Percentiles rank a stretch among this genome's conserved stretches.
phyloP scores from a whole-genome alignment of 1,140 invertebrate genomes.

The Drosophila yakuba region DNA sequence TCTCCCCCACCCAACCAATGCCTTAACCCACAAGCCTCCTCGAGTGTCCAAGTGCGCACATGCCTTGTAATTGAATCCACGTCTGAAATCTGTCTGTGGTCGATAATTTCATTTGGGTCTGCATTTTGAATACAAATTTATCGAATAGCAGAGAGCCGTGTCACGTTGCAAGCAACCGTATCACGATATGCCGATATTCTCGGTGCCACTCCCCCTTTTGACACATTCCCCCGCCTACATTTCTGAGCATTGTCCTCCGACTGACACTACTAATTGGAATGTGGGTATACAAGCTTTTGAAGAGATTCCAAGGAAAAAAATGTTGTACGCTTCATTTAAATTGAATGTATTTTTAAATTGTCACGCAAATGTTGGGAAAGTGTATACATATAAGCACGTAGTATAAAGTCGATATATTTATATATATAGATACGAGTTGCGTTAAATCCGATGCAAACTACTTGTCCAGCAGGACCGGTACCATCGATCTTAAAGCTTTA shows the following conservation, averaged over 20 bases:
- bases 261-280: slow-evolving; percentile 37
- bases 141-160: slow-evolving; percentile 21
- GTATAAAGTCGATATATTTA: background rate
- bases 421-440: background rate
- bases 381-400: background rate
- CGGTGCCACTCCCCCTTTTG: background rate
- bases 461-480: slow-evolving; percentile 3
- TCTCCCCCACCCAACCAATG: background rate
- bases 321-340: too few species aligned
- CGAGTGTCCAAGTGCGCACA: slow-evolving; percentile 46
- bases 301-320: background rate
- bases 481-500: background rate
- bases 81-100: slow-evolving; percentile 80
- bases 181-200: slow-evolving; percentile 35
- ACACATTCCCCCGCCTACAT: slow-evolving; percentile 15
- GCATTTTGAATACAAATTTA: slow-evolving; percentile 78
- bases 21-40: slow-evolving; percentile 9
- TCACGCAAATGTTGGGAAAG: too few species aligned
- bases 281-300: background rate
- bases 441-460: background rate
- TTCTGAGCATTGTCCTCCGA: slow-evolving; percentile 1
- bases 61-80: slow-evolving; percentile 78
- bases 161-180: slow-evolving; percentile 35
- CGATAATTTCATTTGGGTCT: slow-evolving; percentile 75
- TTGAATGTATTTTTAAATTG: too few species aligned